Base-by-base conservation (phyloP, 2,113 vertebrate genomes). In the Neolamprologus kungweensis region DNA sequence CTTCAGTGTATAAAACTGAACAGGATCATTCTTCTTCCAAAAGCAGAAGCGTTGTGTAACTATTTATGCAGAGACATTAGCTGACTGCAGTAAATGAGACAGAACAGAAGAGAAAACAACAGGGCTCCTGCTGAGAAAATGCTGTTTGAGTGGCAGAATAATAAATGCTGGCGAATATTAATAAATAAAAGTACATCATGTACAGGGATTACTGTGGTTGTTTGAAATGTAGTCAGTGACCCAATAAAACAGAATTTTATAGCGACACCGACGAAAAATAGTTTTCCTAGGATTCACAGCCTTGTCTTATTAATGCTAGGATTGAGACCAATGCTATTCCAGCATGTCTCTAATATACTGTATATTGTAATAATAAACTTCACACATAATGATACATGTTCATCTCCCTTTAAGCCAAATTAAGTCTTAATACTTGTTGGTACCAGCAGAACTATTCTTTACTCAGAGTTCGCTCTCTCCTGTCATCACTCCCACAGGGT, bases 401-500 rank as follows among this genome's bases (percentile, higher is more conserved):
- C 6, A 33, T 86, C 17, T 9, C n/a, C 21, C 40, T 16, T 7
- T 13, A 8, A 60, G 7, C 4, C 40, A 53, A 21, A 83, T 17
- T 68, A 63, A 2, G 7, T 6, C 14, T 28, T 13, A 19, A 31
- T 81, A 47, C 21, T 31, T 75, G 71, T 50, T 47, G 42, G 71
- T 47, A 19, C 42, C 71, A 28, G 14, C 11, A n/a, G 19, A 13
- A 12, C 63, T 63, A 4, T 7, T 13, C 28, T 10, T n/a, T 1
- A 45, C 7, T 54, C 28, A 45, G 16, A 4, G 26, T 11, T 33
- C 19, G 16, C 17, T 12, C 7, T 6, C 17, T 50, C 13, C 19
- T 75, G 21, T 57, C 12, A 57, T 13, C 90, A 21, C 16, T 51
- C 35, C 86, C 82, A 93, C 96, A 98, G 98, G 98, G 97, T 98